These are phyloP conservation scores for Phengaris alcon DNA, from an alignment of 2,888 invertebrate genomes.

Conservation along the genomic window DNA sequence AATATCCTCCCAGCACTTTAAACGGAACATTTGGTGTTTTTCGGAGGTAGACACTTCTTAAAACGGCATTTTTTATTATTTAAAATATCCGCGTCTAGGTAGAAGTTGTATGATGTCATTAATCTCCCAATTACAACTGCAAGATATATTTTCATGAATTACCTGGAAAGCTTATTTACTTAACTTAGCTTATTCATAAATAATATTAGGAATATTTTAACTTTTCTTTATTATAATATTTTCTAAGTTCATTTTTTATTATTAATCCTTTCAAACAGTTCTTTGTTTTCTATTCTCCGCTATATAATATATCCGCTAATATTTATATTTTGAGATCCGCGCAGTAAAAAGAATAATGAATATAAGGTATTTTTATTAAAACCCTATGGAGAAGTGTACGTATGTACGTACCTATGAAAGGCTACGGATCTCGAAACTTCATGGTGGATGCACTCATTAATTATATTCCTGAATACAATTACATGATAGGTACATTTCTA, in stretches of 20 bases:
- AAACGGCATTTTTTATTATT: neutral
- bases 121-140: too few relatives aligned
- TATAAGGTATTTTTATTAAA: neutral
- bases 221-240: too few relatives aligned
- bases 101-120: neutral
- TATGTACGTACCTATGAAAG: conserved; percentile 28
- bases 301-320: too few relatives aligned
- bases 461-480: conserved; percentile 13
- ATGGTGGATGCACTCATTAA: conserved; percentile 9
- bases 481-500: neutral
- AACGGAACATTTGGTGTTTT: conserved; percentile 54
- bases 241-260: too few relatives aligned
- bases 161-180: too few relatives aligned
- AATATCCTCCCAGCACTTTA: conserved; percentile 66
- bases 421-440: neutral
- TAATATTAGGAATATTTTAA: too few relatives aligned
- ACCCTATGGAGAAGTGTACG: neutral
- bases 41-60: neutral
- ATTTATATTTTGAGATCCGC: too few relatives aligned
- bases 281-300: too few relatives aligned
- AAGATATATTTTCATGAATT: too few relatives aligned
- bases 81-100: neutral
- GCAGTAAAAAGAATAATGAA: conserved; percentile 44
- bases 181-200: too few relatives aligned
- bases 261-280: too few relatives aligned